A percentile compares a stretch with the other conserved stretches of the same genome.
phyloP scores from a whole-genome alignment of 1,140 invertebrate species.

The Caligus rogercresseyi region DNA sequence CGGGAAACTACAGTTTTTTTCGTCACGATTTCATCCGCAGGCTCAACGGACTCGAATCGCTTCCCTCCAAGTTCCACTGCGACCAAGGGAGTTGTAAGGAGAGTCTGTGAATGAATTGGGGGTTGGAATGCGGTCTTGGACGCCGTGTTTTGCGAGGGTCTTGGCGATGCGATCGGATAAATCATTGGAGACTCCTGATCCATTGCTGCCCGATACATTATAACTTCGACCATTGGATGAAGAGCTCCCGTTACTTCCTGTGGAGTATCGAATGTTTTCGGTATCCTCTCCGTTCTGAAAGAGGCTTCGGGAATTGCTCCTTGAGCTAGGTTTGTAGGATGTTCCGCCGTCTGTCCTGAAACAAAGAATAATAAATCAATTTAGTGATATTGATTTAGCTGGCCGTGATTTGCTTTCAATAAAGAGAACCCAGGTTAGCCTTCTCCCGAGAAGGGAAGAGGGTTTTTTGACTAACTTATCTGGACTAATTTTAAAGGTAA shows the following conservation, averaged over 20 bases:
- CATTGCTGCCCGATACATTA: not conserved
- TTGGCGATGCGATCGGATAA: not conserved
- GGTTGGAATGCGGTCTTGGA: not conserved
- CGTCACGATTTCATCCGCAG: not conserved
- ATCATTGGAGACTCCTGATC: not conserved
- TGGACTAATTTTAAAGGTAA: too few species aligned
- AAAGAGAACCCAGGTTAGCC: too few species aligned
- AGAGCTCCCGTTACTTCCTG: not conserved
- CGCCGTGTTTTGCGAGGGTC: not conserved
- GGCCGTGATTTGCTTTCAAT: too few species aligned
- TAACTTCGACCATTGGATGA: not conserved
- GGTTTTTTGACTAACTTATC: too few species aligned
- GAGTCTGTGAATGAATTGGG: not conserved
- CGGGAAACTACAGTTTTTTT: constrained; percentile 4
- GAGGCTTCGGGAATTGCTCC: not conserved
- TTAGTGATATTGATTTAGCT: too few species aligned
- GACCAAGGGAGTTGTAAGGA: not conserved
- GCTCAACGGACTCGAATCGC: not conserved
- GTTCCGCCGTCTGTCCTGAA: not conserved
- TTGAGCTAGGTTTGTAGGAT: not conserved
- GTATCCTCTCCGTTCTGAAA: not conserved
- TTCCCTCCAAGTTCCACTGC: not conserved
- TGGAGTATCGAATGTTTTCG: not conserved
- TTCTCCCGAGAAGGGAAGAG: too few species aligned
- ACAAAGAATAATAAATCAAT: not conserved